Conservation (phyloP, 2,113 vertebrate species). For the Pagrus major region DNA sequence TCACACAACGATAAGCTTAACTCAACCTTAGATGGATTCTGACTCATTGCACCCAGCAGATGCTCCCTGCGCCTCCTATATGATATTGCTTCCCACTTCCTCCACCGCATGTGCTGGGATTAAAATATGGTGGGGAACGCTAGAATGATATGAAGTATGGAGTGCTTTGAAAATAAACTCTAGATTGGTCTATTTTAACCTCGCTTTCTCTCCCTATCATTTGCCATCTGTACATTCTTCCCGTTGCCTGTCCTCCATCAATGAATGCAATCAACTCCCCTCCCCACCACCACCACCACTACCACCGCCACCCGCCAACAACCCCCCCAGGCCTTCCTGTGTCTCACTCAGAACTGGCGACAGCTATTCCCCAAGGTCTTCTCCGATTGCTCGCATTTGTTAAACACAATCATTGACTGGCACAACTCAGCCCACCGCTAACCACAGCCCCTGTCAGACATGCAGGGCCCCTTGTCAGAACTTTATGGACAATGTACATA, state of each 20-base stretch:
- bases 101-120: constrained; percentile 1
- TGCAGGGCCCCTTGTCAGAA: not conserved
- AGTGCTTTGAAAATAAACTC: constrained; percentile 43
- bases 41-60: constrained; percentile 20
- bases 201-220: constrained; percentile 13
- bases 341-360: constrained; percentile 43
- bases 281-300: not conserved
- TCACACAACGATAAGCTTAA: constrained; percentile 21
- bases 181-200: constrained; percentile 44
- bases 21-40: constrained; percentile 38
- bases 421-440: constrained; percentile 29
- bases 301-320: not conserved
- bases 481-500: constrained; percentile 8
- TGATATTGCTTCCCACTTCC: constrained; percentile 48
- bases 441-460: constrained; percentile 46
- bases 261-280: constrained; percentile 36
- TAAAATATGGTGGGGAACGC: not conserved
- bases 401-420: constrained; percentile 59
- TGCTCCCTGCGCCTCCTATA: constrained; percentile 18
- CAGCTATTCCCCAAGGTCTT: constrained; percentile 51
- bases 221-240: constrained; percentile 26
- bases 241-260: constrained; percentile 21
- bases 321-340: constrained; percentile 1
- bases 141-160: constrained; percentile 26
- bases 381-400: constrained; percentile 68